phyloP scores from a whole-genome alignment of 2,113 vertebrate species.

The Clupea harengus region DNA sequence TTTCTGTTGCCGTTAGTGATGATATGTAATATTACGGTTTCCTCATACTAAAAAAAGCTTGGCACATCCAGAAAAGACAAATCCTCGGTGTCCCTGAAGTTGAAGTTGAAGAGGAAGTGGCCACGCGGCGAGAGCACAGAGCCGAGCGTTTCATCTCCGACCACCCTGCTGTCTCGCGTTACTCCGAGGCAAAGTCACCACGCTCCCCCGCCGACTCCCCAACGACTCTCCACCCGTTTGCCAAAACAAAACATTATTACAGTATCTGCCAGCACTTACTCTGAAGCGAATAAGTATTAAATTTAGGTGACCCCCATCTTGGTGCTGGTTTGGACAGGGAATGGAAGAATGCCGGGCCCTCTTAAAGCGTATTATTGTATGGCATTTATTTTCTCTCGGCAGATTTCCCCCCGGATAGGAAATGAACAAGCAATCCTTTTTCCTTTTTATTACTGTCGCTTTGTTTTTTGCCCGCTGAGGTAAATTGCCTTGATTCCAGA shows the following conservation, averaged over 20 bases:
- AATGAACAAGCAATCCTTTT: constrained; percentile 72
- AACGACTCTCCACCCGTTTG: constrained; percentile 2
- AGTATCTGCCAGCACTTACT: constrained; percentile 40
- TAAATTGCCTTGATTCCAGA: constrained; percentile 65
- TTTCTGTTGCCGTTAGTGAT: too few species aligned
- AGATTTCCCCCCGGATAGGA: constrained; percentile 75
- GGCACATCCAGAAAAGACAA: background rate
- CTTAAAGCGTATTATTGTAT: constrained; percentile 78
- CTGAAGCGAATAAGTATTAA: constrained; percentile 59
- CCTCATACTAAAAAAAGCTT: too few species aligned
- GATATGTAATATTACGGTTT: too few species aligned
- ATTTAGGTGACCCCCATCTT: constrained; percentile 51
- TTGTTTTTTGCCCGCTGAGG: constrained; percentile 66
- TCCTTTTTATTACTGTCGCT: constrained; percentile 76
- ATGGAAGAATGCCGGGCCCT: constrained; percentile 66
- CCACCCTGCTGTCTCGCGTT: background rate
- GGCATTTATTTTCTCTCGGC: constrained; percentile 67
- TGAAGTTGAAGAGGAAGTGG: background rate
- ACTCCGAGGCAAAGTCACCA: constrained; percentile 14
- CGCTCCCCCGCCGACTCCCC: constrained; percentile 1
- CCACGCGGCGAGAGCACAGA: background rate
- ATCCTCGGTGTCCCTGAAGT: background rate
- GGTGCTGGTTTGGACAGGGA: constrained; percentile 61
- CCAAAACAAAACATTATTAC: constrained; percentile 50
- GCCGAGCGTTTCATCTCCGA: background rate